Base-by-base conservation (phyloP, 2,113 vertebrate species). In the Plestiodon gilberti region DNA sequence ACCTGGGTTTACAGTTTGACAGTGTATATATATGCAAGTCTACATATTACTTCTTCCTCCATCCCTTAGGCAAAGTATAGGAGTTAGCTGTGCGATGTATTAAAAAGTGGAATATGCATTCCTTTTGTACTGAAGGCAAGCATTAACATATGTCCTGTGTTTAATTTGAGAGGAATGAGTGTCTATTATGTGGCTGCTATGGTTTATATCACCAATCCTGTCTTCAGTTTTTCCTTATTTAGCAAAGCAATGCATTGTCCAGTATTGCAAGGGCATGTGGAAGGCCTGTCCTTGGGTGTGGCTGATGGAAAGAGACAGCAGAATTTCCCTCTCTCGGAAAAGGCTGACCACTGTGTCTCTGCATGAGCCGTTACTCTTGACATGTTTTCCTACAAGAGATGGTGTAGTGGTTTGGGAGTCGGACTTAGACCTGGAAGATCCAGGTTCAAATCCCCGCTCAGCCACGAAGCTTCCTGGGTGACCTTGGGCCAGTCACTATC, bases 21-120 rank as follows among this genome's bases (percentile, higher is more conserved):
- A 25, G 0, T 74, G 40, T 55, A 22, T 86, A 55, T 61, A 20
- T 85, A 48, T 48, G 43, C 43, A 20, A 23, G 85, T 81, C 70
- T 76, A 8, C 8, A 74, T 13, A 35, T 57, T 82, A 73, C 33
- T 57, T 15, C 62, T 82, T 1, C 6, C 0, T n/a, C 30, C 75
- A 15, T 52, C 76, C n/a, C 18, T 59, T 81, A 73, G 87, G 61
- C n/a, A 55, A 18, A 64, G 55, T 57, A 78, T 59, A 52, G 25
- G 22, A 40, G 74, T 23, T 87, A 82, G 38, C 22, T 55, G 38
- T 10, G 76, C 33, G 7, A 73, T 52, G 3, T 22, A 52, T 15
- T 52, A 71, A 64, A 85, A 35, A 71, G 71, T 64, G 57, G 52
- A 57, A 84, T 84, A 23, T 23, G 55, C 55, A 83, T 25, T 86